phyloP scores from a whole-genome alignment of 92 coral and sea anemone species.

The Epizoanthus illoricatus region DNA sequence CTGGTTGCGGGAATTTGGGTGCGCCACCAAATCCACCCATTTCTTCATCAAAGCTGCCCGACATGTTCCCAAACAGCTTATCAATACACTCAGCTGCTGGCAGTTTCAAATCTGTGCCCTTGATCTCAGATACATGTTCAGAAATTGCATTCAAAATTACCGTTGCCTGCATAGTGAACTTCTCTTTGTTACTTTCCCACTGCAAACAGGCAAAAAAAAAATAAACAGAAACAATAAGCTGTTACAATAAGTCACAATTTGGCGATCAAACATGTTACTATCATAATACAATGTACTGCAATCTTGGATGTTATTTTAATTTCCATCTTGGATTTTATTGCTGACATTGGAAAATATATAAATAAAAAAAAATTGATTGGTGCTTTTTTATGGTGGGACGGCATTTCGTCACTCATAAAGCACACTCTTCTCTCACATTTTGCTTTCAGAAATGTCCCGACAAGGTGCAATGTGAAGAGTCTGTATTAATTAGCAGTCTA shows the following conservation, averaged over 20 bases:
- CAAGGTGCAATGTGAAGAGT: too few relatives aligned
- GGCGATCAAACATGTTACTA: not conserved
- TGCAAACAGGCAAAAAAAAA: constrained; percentile 20
- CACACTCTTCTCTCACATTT: too few relatives aligned
- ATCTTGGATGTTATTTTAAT: too few relatives aligned
- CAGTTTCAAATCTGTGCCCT: constrained; percentile 62
- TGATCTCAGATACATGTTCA: constrained; percentile 72
- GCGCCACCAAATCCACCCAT: constrained; percentile 97
- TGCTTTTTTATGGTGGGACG: too few relatives aligned
- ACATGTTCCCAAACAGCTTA: constrained; percentile 68
- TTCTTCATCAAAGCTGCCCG: constrained; percentile 85
- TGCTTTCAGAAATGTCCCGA: too few relatives aligned
- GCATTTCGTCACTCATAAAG: too few relatives aligned
- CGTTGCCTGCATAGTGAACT: constrained; percentile 74
- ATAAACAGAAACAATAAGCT: not conserved
- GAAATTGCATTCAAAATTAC: constrained; percentile 82
- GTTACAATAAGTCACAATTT: too few relatives aligned
- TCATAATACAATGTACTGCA: not conserved
- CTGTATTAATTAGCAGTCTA: too few relatives aligned
- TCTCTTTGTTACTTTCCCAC: constrained; percentile 85
- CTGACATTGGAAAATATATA: too few relatives aligned
- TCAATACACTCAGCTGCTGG: constrained; percentile 76
- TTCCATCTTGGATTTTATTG: too few relatives aligned
- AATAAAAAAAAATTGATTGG: too few relatives aligned
- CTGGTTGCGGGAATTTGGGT: constrained; percentile 95